Percentiles rank a stretch among this genome's conserved stretches.
phyloP scores from a whole-genome alignment of 2,888 invertebrate genomes.

The Eurois occulta region DNA sequence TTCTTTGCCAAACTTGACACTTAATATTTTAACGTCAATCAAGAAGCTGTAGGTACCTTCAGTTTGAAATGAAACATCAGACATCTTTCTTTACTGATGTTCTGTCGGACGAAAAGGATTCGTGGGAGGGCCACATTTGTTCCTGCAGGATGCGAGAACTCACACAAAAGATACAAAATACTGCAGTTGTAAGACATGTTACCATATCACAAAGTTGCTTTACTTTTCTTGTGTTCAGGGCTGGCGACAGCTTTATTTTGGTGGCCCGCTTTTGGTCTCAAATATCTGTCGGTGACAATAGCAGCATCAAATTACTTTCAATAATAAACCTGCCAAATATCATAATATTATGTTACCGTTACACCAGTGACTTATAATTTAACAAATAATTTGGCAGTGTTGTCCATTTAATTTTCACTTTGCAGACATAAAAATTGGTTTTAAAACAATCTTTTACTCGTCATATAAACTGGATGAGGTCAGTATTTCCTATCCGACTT shows the following conservation, averaged over 20 bases:
- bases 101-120: slow-evolving; percentile 53
- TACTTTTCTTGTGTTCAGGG: slow-evolving; percentile 40
- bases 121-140: slow-evolving; percentile 66
- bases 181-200: slow-evolving; percentile 53
- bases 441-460: neutral
- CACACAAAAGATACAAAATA: slow-evolving; percentile 65
- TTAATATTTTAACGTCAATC: slow-evolving; percentile 65
- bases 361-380: neutral
- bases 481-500: neutral
- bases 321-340: neutral
- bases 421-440: neutral
- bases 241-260: slow-evolving; percentile 16
- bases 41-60: slow-evolving; percentile 31
- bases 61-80: slow-evolving; percentile 58
- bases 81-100: slow-evolving; percentile 53
- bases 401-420: neutral
- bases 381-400: neutral
- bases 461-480: neutral
- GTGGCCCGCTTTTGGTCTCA: neutral
- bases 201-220: slow-evolving; percentile 47
- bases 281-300: slow-evolving; percentile 5
- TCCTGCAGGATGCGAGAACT: slow-evolving; percentile 48
- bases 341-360: neutral
- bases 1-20: slow-evolving; percentile 51
- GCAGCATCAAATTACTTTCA: neutral